Evolutionary conservation across 2,113 vertebrate species (phyloP).

Genomic region (Labeo catla): DNA sequence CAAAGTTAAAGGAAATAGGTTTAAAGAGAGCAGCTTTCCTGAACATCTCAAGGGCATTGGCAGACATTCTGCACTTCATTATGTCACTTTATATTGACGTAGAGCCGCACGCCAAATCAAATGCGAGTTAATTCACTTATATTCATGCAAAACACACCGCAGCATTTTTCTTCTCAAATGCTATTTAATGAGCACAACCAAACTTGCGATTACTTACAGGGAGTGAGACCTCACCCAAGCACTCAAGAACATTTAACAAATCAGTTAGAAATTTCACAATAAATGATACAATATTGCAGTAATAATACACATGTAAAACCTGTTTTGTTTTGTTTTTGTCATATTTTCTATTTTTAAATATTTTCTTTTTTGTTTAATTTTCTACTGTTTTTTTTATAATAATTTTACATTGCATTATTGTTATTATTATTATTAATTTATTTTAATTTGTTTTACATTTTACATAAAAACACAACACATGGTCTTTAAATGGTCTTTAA

Average conservation of each 20-base stretch:
- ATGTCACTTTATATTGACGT: conserved; percentile 42
- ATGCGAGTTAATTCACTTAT: conserved; percentile 13
- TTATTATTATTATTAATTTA: background rate
- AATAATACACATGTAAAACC: background rate
- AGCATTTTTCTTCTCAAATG: background rate
- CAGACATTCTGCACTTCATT: conserved; percentile 46
- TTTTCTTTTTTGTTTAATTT: background rate
- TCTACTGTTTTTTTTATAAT: background rate
- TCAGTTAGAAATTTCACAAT: background rate
- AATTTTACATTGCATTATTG: background rate
- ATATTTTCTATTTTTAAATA: background rate
- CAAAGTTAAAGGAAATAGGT: conserved; percentile 31
- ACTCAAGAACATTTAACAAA: background rate
- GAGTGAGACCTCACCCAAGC: background rate
- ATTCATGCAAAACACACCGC: background rate
- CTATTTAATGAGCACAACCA: background rate
- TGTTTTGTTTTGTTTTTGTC: background rate
- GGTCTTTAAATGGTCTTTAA: conserved; percentile 5
- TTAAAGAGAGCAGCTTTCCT: conserved; percentile 22
- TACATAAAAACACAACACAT: background rate
- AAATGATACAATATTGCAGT: background rate
- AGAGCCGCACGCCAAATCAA: conserved; percentile 13
- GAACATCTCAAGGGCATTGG: conserved; percentile 46
- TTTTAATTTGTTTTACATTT: background rate
- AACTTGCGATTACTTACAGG: background rate